These are phyloP conservation scores for Styela clava DNA, from an alignment of 23 tunicate genomes.

Conservation along the genomic window DNA sequence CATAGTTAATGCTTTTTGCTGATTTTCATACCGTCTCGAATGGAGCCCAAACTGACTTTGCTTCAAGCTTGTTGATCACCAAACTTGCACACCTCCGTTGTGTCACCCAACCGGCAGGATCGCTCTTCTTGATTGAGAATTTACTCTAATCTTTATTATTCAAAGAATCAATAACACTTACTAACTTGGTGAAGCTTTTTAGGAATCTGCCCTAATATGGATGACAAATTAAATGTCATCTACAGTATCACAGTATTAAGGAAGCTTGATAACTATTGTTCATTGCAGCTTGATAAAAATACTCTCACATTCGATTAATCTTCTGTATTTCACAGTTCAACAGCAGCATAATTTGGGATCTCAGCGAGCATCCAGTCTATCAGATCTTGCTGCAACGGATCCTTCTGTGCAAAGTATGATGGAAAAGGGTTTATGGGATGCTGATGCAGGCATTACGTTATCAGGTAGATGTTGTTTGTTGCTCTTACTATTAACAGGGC, in stretches of 20 bases:
- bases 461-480: too few species aligned
- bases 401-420: constrained; percentile 94
- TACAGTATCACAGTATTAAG: neutral
- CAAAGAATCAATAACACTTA: too few species aligned
- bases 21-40: too few species aligned
- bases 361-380: constrained; percentile 70
- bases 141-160: too few species aligned
- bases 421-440: constrained; percentile 44
- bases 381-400: constrained; percentile 59
- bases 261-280: neutral
- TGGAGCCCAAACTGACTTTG: too few species aligned
- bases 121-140: too few species aligned
- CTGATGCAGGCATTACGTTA: constrained; percentile 13
- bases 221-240: neutral
- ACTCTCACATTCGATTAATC: neutral
- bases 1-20: too few species aligned
- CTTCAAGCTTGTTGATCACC: too few species aligned
- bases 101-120: too few species aligned
- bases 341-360: constrained; percentile 3
- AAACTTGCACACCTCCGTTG: too few species aligned
- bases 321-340: neutral
- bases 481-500: neutral
- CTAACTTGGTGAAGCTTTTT: too few species aligned
- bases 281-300: too few species aligned
- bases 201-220: neutral